These are phyloP conservation scores for Aradus depressus DNA, from an alignment of 2,888 invertebrate genomes.

Conservation along the genomic window DNA sequence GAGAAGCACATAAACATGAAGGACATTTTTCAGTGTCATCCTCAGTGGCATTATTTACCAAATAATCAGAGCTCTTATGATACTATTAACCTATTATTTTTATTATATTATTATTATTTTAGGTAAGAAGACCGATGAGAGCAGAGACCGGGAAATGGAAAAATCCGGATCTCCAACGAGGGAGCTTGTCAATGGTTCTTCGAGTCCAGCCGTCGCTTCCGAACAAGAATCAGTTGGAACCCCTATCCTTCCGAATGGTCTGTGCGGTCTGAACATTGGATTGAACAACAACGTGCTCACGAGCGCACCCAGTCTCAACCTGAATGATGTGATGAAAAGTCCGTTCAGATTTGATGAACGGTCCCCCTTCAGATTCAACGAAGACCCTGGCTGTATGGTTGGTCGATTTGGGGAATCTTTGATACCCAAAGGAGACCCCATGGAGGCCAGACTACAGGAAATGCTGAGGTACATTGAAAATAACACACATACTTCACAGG, in stretches of 20 bases:
- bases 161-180: constrained; percentile 28
- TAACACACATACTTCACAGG: neutral
- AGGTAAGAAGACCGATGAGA: constrained; percentile 27
- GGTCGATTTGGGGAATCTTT: constrained; percentile 78
- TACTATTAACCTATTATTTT: too few species aligned
- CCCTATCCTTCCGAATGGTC: constrained; percentile 39
- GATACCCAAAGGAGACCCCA: constrained; percentile 84
- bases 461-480: constrained; percentile 52
- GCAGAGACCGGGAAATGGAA: constrained; percentile 24
- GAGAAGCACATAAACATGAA: too few species aligned
- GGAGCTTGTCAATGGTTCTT: constrained; percentile 36
- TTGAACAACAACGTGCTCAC: constrained; percentile 34
- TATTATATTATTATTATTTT: too few species aligned
- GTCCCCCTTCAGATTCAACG: constrained; percentile 70
- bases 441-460: constrained; percentile 86
- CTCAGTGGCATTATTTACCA: too few species aligned
- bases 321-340: constrained; percentile 43
- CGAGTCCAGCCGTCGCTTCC: constrained; percentile 23
- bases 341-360: constrained; percentile 75
- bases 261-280: constrained; percentile 34
- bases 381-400: constrained; percentile 74
- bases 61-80: too few species aligned
- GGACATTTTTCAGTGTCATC: too few species aligned
- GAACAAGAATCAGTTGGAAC: constrained; percentile 33
- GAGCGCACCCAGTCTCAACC: constrained; percentile 31